phyloP scores from a whole-genome alignment of 2,888 invertebrate genomes.

The Drosophila prostipennis region DNA sequence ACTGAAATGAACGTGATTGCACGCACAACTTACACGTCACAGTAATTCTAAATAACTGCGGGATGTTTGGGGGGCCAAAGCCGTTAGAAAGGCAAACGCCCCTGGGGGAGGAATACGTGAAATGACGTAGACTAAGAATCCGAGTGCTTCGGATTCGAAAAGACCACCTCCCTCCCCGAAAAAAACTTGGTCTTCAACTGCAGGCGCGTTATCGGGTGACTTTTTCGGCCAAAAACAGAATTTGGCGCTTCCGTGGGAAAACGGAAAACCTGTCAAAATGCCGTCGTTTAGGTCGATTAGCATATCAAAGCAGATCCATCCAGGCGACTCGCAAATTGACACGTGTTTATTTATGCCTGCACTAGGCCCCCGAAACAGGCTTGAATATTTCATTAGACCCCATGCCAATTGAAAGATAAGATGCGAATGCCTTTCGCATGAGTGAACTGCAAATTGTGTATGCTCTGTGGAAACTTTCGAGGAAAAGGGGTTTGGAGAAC shows the following conservation, averaged over 20 bases:
- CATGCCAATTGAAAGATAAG: slow-evolving; percentile 62
- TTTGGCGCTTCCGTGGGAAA: slow-evolving; percentile 67
- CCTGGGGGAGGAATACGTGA: slow-evolving; percentile 25
- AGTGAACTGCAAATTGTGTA: slow-evolving; percentile 2
- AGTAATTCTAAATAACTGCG: slow-evolving; percentile 46
- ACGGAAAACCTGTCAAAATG: slow-evolving; percentile 78
- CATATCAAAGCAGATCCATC: slow-evolving; percentile 73
- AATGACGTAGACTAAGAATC: not conserved
- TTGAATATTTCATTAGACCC: slow-evolving; percentile 70
- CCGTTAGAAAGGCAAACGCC: slow-evolving; percentile 45
- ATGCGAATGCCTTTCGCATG: slow-evolving; percentile 2
- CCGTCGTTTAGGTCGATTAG: slow-evolving; percentile 74
- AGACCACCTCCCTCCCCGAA: not conserved
- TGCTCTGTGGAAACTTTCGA: slow-evolving; percentile 1
- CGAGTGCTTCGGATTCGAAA: not conserved
- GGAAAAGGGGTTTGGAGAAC: not conserved
- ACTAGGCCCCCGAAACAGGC: slow-evolving; percentile 44
- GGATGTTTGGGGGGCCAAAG: slow-evolving; percentile 47
- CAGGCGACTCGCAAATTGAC: slow-evolving; percentile 71
- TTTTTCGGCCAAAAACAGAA: slow-evolving; percentile 29
- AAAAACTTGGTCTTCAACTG: slow-evolving; percentile 7
- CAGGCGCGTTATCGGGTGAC: slow-evolving; percentile 36
- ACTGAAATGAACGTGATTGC: slow-evolving; percentile 51
- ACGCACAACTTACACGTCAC: slow-evolving; percentile 53
- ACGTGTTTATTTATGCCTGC: slow-evolving; percentile 71